phyloP scores from a whole-genome alignment of 2,888 invertebrate genomes.

The Aphidius colemani region DNA sequence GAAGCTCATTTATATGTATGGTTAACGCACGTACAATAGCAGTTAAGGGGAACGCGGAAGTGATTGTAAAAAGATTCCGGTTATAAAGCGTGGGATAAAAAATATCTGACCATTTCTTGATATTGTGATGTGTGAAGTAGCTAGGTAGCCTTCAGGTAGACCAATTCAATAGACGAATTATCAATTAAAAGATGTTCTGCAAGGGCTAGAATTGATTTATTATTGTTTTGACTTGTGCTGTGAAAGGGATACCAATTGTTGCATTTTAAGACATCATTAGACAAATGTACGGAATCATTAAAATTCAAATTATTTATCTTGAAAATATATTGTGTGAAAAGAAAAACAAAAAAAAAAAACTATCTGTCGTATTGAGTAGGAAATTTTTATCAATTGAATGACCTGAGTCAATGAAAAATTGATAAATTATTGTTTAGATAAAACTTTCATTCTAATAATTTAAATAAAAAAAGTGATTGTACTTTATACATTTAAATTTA shows the following conservation, averaged over 20 bases:
- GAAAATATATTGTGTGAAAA: too few relatives aligned
- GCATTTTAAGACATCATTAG: too few relatives aligned
- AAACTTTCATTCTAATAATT: too few relatives aligned
- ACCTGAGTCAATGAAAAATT: too few relatives aligned
- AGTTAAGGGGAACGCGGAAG: conserved; percentile 50
- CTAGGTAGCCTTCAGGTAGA: conserved; percentile 40
- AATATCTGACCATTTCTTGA: conserved; percentile 28
- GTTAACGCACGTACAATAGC: conserved; percentile 42
- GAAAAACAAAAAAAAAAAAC: too few relatives aligned
- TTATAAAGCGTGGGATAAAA: conserved; percentile 43
- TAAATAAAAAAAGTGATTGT: too few relatives aligned
- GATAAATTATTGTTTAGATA: too few relatives aligned
- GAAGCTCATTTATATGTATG: conserved; percentile 35
- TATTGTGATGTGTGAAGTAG: conserved; percentile 33
- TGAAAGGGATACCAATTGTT: background rate
- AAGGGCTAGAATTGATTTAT: background rate
- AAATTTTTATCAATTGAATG: too few relatives aligned
- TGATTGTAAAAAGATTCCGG: conserved; percentile 42
- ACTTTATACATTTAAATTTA: too few relatives aligned
- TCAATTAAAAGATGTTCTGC: conserved; percentile 33
- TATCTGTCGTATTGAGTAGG: too few relatives aligned
- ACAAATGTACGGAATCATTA: too few relatives aligned
- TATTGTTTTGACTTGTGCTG: background rate
- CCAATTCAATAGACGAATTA: conserved; percentile 39
- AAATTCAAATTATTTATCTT: too few relatives aligned